Evolutionary conservation across 2,113 vertebrate genomes (phyloP).

Genomic region (Onychorhynchus coronatus): DNA sequence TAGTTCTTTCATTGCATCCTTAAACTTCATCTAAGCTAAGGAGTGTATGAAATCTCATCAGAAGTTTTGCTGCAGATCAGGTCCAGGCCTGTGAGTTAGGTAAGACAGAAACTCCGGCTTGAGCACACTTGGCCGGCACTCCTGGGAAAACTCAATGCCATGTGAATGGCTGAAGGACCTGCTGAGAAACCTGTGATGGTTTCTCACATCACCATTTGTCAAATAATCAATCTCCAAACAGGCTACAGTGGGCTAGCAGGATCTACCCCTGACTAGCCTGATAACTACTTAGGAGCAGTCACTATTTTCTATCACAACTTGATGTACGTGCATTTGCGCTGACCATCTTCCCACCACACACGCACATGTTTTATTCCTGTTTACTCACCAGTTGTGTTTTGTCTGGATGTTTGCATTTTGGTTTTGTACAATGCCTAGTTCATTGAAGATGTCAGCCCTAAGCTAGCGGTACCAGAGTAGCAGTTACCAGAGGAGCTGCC

Average conservation of each 20-base stretch:
- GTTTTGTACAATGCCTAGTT: not conserved
- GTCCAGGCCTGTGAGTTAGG: not conserved
- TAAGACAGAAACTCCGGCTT: conserved; percentile 31
- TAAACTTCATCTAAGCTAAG: not conserved
- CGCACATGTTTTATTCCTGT: not conserved
- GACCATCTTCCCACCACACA: not conserved
- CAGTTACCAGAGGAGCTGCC: not conserved
- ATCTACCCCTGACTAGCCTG: not conserved
- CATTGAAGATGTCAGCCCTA: not conserved
- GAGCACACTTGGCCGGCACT: accelerated
- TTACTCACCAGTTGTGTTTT: not conserved
- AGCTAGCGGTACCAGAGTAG: not conserved
- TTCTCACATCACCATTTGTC: not conserved
- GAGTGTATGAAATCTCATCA: not conserved
- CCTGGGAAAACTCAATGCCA: not conserved
- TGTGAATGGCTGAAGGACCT: not conserved
- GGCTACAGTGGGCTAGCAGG: not conserved
- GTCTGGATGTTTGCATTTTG: not conserved
- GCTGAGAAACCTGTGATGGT: not conserved
- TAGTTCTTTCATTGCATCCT: not conserved
- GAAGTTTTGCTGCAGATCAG: not conserved
- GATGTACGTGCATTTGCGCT: not conserved
- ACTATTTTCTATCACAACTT: not conserved
- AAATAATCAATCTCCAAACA: not conserved
- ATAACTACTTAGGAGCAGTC: not conserved